Percentiles rank a stretch among this genome's conserved stretches.
Conservation (phyloP, 2,797 vertebrate genomes). For the Poeciliopsis infans region DNA sequence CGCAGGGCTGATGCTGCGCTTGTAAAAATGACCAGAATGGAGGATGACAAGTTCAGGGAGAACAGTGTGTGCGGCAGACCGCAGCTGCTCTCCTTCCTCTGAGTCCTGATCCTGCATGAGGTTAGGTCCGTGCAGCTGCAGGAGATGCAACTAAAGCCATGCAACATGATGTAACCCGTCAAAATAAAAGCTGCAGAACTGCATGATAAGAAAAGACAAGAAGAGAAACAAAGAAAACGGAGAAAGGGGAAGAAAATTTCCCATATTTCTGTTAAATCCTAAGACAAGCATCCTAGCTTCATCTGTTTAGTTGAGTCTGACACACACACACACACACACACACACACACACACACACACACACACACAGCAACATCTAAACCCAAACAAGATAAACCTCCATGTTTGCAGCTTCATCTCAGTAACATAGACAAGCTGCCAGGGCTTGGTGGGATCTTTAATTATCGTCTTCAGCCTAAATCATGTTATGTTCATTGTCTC, state of each 20-base stretch:
- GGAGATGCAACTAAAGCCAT: slow-evolving; percentile 2
- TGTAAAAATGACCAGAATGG: slow-evolving; percentile 72
- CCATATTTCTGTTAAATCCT: slow-evolving; percentile 44
- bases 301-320: slow-evolving; percentile 39
- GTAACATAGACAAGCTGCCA: slow-evolving; percentile 64
- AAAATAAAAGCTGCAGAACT: not conserved
- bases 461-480: slow-evolving; percentile 54
- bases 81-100: not conserved
- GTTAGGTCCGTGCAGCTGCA: not conserved
- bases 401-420: slow-evolving; percentile 62
- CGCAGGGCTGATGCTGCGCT: slow-evolving; percentile 62
- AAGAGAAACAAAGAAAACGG: not conserved
- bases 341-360: slow-evolving; percentile 14
- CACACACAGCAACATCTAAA: slow-evolving; percentile 23
- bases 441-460: slow-evolving; percentile 68
- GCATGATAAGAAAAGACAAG: not conserved
- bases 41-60: slow-evolving; percentile 59
- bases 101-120: not conserved
- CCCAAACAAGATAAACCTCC: slow-evolving; percentile 59
- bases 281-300: slow-evolving; percentile 41
- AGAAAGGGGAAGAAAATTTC: not conserved
- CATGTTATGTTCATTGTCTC: not conserved
- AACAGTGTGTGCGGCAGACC: slow-evolving; percentile 42
- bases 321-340: slow-evolving; percentile 32
- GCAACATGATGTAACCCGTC: not conserved